These are phyloP conservation scores for Bicyclus anynana DNA, from an alignment of 1,140 invertebrate genomes.

Conservation along the genomic window DNA sequence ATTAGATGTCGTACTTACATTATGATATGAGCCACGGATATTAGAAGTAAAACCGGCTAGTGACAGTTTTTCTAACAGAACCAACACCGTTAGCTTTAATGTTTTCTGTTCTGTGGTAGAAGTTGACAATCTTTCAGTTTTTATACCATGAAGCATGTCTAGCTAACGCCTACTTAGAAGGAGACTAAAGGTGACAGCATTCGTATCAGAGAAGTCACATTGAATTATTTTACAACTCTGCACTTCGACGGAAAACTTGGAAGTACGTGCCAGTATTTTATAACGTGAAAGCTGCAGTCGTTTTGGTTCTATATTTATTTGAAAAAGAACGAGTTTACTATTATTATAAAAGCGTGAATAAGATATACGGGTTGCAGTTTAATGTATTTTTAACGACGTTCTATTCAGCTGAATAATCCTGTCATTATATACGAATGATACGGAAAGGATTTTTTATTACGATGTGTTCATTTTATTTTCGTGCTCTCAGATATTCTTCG, in stretches of 20 bases:
- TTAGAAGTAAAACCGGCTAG: too few relatives aligned
- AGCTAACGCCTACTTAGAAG: too few relatives aligned
- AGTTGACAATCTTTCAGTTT: too few relatives aligned
- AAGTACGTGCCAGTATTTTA: background rate
- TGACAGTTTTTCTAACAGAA: too few relatives aligned
- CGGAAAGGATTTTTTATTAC: constrained; percentile 33
- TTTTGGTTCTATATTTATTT: background rate
- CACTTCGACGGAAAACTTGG: background rate
- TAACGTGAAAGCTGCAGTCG: background rate
- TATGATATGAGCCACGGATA: too few relatives aligned
- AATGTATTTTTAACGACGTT: constrained; percentile 38
- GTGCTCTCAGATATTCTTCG: constrained; percentile 8
- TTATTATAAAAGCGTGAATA: constrained; percentile 34
- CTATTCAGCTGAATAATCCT: constrained; percentile 35
- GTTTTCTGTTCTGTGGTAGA: too few relatives aligned
- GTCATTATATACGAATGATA: constrained; percentile 31
- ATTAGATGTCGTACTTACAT: too few relatives aligned
- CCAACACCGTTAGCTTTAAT: too few relatives aligned
- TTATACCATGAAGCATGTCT: too few relatives aligned
- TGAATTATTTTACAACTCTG: background rate
- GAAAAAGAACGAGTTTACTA: constrained; percentile 4
- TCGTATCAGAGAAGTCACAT: background rate
- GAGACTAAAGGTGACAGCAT: background rate
- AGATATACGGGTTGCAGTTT: constrained; percentile 34
- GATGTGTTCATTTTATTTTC: constrained; percentile 28